Evolutionary conservation across 2,888 invertebrate species (phyloP).

Genomic region (Lasioglossum zephyrum): DNA sequence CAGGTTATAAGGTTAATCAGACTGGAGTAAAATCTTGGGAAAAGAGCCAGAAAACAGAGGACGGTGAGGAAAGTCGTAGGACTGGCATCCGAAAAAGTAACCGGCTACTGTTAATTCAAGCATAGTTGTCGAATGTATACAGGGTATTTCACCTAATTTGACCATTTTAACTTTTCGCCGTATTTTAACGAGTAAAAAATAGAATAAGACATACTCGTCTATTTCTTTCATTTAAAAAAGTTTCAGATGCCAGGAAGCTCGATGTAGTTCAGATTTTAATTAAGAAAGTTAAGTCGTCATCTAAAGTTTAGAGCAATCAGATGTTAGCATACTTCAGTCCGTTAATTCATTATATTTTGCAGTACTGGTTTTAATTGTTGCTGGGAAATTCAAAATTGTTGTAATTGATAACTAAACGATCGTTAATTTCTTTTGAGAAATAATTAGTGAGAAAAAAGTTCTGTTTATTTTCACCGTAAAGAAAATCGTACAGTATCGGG

Average conservation of each 20-base stretch:
- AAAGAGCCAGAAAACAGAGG: neutral
- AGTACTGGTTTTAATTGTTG: neutral
- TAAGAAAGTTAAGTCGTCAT: conserved; percentile 2
- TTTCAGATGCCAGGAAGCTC: neutral
- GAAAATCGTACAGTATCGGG: neutral
- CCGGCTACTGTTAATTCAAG: neutral
- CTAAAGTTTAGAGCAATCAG: neutral
- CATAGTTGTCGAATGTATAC: neutral
- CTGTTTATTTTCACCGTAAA: neutral
- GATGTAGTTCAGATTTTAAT: conserved; percentile 14
- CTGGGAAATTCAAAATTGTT: neutral
- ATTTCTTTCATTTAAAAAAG: neutral
- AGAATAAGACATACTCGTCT: neutral
- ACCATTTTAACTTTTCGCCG: too few relatives aligned
- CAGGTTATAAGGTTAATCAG: neutral
- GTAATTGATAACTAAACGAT: neutral
- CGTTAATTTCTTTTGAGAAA: neutral
- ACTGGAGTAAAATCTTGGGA: neutral
- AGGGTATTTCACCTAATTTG: too few relatives aligned
- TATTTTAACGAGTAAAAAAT: neutral
- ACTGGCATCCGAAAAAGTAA: too few relatives aligned
- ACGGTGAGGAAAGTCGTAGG: neutral
- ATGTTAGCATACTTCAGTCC: neutral
- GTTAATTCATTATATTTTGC: neutral
- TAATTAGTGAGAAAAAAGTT: neutral